phyloP scores from a whole-genome alignment of 2,113 vertebrate genomes.

The Lagopus muta region DNA sequence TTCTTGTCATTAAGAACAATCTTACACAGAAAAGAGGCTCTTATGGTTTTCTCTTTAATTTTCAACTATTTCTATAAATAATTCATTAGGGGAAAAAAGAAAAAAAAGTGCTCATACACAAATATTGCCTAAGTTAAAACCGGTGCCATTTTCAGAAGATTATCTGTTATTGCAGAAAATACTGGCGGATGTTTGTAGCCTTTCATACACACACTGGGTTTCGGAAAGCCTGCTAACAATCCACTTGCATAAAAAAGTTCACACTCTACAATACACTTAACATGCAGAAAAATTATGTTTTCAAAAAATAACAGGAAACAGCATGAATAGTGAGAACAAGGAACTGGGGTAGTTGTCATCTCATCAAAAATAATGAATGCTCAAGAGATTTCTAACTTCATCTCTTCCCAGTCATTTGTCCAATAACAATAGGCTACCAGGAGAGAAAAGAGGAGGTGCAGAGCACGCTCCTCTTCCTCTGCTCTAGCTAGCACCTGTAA shows the following conservation, averaged over 20 bases:
- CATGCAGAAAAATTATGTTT: conserved; percentile 57
- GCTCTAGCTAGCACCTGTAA: conserved; percentile 84
- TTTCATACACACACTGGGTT: not conserved
- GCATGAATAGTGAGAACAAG: conserved; percentile 66
- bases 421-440: conserved; percentile 73
- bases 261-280: conserved; percentile 60
- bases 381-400: conserved; percentile 80
- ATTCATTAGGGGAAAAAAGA: not conserved
- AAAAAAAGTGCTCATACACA: not conserved
- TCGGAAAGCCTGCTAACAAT: not conserved
- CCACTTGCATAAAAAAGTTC: conserved; percentile 18
- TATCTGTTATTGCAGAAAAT: not conserved
- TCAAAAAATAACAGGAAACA: conserved; percentile 67
- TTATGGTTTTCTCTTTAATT: conserved; percentile 49
- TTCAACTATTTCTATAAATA: conserved; percentile 43
- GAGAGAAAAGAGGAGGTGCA: conserved; percentile 53
- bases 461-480: conserved; percentile 30
- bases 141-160: not conserved
- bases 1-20: conserved; percentile 61
- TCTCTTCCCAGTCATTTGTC: conserved; percentile 76
- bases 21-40: conserved; percentile 50
- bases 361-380: conserved; percentile 89
- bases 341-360: conserved; percentile 79
- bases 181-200: not conserved
- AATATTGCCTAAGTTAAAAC: not conserved